Conservation (phyloP, 2,113 vertebrate genomes). For the Ceyx cyanopectus region DNA sequence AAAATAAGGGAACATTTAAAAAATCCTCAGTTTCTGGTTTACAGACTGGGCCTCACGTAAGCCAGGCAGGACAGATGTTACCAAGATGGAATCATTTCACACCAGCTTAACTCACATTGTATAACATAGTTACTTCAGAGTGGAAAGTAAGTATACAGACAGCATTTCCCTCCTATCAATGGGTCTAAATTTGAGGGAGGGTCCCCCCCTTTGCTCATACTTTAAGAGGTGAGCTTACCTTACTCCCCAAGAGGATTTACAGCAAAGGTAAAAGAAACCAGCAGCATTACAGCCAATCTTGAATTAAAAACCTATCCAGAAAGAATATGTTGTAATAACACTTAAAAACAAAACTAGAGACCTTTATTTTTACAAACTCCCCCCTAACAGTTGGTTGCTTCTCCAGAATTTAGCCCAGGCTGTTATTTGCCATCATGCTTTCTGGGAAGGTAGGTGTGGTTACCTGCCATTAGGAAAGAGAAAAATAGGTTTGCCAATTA, state of each 20-base stretch:
- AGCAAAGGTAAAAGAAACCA: background rate
- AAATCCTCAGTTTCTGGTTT: background rate
- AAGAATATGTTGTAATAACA: background rate
- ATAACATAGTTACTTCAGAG: background rate
- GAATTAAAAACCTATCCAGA: background rate
- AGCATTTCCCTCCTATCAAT: background rate
- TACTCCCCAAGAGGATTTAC: background rate
- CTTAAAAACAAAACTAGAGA: background rate
- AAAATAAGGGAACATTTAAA: background rate
- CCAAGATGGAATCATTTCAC: background rate
- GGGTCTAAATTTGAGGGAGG: background rate
- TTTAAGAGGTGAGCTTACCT: background rate
- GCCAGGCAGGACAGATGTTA: background rate
- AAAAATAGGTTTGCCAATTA: conserved; percentile 20
- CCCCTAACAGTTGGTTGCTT: background rate
- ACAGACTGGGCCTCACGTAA: background rate
- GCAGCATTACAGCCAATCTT: background rate
- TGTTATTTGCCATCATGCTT: background rate
- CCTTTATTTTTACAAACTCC: background rate
- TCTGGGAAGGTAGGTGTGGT: background rate
- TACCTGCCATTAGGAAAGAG: conserved; percentile 14
- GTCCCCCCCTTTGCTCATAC: background rate
- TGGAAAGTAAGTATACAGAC: background rate
- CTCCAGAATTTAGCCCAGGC: background rate
- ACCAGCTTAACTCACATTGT: background rate